Conservation (phyloP, 30 jellyfish, hydroid and myxozoan species). For the Aurelia aurita region DNA sequence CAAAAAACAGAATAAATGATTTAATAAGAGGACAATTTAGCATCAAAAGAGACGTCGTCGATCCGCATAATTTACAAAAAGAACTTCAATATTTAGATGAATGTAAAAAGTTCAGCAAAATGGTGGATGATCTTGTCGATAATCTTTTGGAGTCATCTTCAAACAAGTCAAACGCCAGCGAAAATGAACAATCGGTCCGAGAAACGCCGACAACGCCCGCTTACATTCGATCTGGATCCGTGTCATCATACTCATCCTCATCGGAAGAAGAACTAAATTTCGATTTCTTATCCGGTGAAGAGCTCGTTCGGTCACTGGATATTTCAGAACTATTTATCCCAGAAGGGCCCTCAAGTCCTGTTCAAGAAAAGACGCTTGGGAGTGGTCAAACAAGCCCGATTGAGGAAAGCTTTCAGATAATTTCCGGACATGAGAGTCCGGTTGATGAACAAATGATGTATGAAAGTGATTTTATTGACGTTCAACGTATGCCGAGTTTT, state of each 20-base stretch:
- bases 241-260: conserved; percentile 64
- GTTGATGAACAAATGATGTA: conserved; percentile 26
- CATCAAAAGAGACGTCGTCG: not conserved
- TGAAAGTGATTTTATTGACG: conserved; percentile 52
- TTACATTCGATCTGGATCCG: conserved; percentile 64
- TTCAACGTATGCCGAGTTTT: conserved; percentile 58
- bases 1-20: not conserved
- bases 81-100: conserved; percentile 65
- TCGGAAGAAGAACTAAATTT: conserved; percentile 73
- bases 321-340: conserved; percentile 91
- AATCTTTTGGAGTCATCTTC: conserved; percentile 63
- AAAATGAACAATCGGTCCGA: not conserved
- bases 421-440: conserved; percentile 51
- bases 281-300: conserved; percentile 97
- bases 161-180: not conserved
- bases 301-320: conserved; percentile 80
- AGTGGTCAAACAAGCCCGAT: not conserved
- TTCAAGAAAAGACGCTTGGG: not conserved
- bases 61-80: conserved; percentile 4
- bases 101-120: conserved; percentile 43
- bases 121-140: conserved; percentile 80
- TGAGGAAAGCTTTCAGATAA: conserved; percentile 24
- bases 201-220: conserved; percentile 4
- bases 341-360: conserved; percentile 25
- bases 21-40: not conserved